Base-by-base conservation (phyloP, 64 coral and sea anemone genomes). In the Dendrophyllia cribrosa region DNA sequence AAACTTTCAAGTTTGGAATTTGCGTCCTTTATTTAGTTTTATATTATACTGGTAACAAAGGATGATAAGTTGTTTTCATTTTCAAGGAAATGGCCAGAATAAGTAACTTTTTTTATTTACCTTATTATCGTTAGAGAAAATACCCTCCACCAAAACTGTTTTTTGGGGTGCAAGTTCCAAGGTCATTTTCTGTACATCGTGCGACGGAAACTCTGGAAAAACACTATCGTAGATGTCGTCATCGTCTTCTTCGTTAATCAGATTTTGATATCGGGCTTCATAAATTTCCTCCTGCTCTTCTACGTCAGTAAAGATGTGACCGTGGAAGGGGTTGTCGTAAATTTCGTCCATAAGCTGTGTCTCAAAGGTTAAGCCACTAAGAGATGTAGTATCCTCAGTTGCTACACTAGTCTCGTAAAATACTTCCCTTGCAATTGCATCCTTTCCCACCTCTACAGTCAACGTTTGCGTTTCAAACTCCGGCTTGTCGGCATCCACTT, bases 71-170 rank as follows among this genome's bases (percentile, higher is more conserved):
- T 9, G 6, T 56, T 56, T 56, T 56, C 12, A 9, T 56, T 55
- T 55, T 55, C 52, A 11, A 11, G 52, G 52, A 55, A 55, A 11
- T 6, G 52, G 52, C 53, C 53, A 56, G 53, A 56, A 9, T 9
- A 7, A 56, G 12, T 12, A 7, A 7, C 11, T 7, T 12, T 79
- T 0, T 34, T 9, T 84, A 3, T 6, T 84, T 51, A 84, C 80
- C 80, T 84, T 84, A 61, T 84, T 84, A 2, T 50, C 46, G 8
- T 50, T 10, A 22, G 43, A 67, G 63, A 84, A 84, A 67, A 84
- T 84, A 7, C 43, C 80, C 10, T 50, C 78, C 12, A 67, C 45
- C 20, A 56, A 56, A 7, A 45, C 21, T 12, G 75, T 56, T 9
- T 55, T n/a, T 24, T 55, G 17, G 1, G 48, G 51, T 55, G 10